Evolutionary conservation across 2,888 invertebrate species (phyloP).

Genomic region (Amiota minor): DNA sequence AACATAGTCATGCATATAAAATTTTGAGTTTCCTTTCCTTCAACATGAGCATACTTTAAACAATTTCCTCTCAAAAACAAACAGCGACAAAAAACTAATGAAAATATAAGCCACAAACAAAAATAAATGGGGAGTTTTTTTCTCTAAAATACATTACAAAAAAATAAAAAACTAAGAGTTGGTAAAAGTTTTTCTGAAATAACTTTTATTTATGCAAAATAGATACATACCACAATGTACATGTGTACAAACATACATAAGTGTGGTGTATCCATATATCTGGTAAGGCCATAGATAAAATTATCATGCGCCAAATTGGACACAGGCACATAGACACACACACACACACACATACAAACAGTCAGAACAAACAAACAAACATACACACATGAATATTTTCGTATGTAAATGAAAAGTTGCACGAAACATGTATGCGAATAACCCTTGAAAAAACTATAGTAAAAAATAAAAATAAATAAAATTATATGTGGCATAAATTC

Average conservation of each 20-base stretch:
- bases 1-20: no score
- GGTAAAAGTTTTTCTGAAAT: constrained; percentile 10
- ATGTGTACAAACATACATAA: not conserved
- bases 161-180: constrained; percentile 1
- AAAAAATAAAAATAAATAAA: not conserved
- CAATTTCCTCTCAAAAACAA: not conserved
- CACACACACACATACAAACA: constrained; percentile 16
- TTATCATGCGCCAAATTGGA: constrained; percentile 45
- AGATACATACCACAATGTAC: constrained; percentile 20
- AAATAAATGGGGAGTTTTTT: no score
- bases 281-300: constrained; percentile 29
- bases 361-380: constrained; percentile 7
- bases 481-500: no score
- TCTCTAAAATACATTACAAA: not conserved
- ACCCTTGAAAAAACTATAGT: constrained; percentile 23
- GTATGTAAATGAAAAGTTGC: constrained; percentile 18
- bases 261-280: no score
- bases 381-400: no score
- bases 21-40: no score
- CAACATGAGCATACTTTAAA: no score
- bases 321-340: constrained; percentile 16
- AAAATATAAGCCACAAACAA: constrained; percentile 6
- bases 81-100: constrained; percentile 15
- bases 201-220: constrained; percentile 46
- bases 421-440: not conserved